Percentiles rank a stretch among this genome's conserved stretches.
phyloP scores from a whole-genome alignment of 2,797 vertebrate species.

The Sandelia bainsii region DNA sequence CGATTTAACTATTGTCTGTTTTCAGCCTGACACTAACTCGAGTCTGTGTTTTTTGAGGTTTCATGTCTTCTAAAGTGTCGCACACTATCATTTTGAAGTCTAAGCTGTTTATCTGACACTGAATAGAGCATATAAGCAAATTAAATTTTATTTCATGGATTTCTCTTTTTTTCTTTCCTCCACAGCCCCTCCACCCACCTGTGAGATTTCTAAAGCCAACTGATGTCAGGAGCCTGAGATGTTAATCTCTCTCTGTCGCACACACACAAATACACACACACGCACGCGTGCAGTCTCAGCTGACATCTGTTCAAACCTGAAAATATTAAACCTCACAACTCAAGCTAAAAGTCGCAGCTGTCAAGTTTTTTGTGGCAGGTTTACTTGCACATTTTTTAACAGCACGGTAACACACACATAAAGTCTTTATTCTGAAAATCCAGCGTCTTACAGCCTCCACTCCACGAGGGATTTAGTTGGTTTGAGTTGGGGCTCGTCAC shows the following conservation, averaged over 20 bases:
- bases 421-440: conserved; percentile 30
- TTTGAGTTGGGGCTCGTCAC: conserved; percentile 44
- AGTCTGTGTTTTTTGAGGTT: not conserved
- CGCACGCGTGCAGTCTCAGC: not conserved
- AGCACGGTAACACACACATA: not conserved
- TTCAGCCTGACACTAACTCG: not conserved
- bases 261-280: not conserved
- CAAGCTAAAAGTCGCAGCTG: conserved; percentile 32
- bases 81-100: not conserved
- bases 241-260: conserved; percentile 27
- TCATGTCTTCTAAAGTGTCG: conserved; percentile 1
- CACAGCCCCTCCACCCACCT: conserved; percentile 29
- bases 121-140: conserved; percentile 6
- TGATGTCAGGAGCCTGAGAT: conserved; percentile 38
- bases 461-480: conserved; percentile 41
- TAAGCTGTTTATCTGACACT: not conserved
- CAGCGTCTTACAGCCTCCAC: conserved; percentile 18
- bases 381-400: conserved; percentile 14
- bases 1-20: not conserved
- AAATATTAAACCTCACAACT: conserved; percentile 22
- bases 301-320: conserved; percentile 30
- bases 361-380: conserved; percentile 18
- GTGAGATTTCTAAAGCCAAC: conserved; percentile 13
- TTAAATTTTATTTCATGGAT: not conserved
- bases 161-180: conserved; percentile 30